Evolutionary conservation across 2,888 invertebrate species (phyloP), one percentile per base, ranked within the genome.

Genomic region (Melieria omissa): DNA sequence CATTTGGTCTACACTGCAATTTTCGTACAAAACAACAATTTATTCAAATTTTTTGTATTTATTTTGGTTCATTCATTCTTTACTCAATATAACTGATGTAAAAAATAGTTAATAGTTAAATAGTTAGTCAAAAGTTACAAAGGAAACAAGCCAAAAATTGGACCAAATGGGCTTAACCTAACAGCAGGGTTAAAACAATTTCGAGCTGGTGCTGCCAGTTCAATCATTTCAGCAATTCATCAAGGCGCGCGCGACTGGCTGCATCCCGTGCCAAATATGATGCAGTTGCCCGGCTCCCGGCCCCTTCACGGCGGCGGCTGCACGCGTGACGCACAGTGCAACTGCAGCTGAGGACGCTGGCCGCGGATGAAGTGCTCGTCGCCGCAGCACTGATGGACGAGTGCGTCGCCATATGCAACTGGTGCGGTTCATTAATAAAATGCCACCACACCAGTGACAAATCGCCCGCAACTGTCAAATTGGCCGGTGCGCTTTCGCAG

Each of bases 191-290:
- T n/a, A 1, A 29, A 29, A 29, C 75, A 76, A 76, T 77, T 77
- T 74, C 74, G 73, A 75, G 75, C 76, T 76, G 71, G 67, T 65
- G 70, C 64, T 71, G 71, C 73, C 75, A 73, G 74, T 74, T 68
- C 69, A 71, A 76, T 75, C 70, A 71, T 72, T 73, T 69, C 71
- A 70, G 65, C 73, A 73, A 77, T 76, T 75, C 77, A 76, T 76
- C 77, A 77, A 72, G 70, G 7, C 16, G 10, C 12, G 14, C 52
- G 52, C 12, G 14, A 52, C 29, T 52, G 52, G 52, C 12, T 52
- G 52, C 29, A 52, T 52, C n/a, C n/a, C 9, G 52, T n/a, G 52
- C 12, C 5, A 8, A 49, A 49, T 9, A 49, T 9, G 12, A 12
- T 10, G 12, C 12, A 12, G 49, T 49, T 49, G 3, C 9, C 12